Conservation (phyloP, 2,888 invertebrate species). For the Clepsis dumicolana region DNA sequence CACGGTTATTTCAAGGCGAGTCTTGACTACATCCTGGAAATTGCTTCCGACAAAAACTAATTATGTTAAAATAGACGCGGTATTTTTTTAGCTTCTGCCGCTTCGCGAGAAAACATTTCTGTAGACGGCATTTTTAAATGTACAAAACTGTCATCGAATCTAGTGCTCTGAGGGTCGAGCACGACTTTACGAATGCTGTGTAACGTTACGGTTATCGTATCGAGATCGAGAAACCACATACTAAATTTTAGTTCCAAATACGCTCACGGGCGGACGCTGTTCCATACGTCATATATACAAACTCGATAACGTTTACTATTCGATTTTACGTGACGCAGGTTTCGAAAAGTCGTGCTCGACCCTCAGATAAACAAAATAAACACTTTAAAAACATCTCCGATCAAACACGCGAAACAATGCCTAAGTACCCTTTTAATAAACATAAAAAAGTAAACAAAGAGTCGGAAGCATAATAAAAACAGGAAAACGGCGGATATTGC, state of each 20-base stretch:
- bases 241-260: too few relatives aligned
- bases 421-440: conserved; percentile 19
- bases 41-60: conserved; percentile 20
- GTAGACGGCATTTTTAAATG: background rate
- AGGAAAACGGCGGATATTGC: conserved; percentile 37
- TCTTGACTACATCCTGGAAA: conserved; percentile 26
- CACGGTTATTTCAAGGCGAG: conserved; percentile 11
- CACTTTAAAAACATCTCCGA: background rate
- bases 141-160: background rate
- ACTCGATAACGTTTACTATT: too few relatives aligned
- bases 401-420: conserved; percentile 17
- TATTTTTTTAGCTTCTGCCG: background rate
- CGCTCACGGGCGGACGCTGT: too few relatives aligned
- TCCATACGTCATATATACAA: too few relatives aligned
- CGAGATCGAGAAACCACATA: too few relatives aligned
- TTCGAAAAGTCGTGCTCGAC: too few relatives aligned
- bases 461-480: conserved; percentile 27
- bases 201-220: too few relatives aligned
- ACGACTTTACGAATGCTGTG: too few relatives aligned
- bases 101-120: background rate
- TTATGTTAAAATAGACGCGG: conserved; percentile 21
- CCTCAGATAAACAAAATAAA: background rate
- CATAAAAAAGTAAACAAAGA: conserved; percentile 26
- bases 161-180: too few relatives aligned
- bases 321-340: too few relatives aligned